Percentiles rank a stretch among this genome's conserved stretches.
Conservation (phyloP, 1,140 invertebrate genomes). For the Hetaerina americana region DNA sequence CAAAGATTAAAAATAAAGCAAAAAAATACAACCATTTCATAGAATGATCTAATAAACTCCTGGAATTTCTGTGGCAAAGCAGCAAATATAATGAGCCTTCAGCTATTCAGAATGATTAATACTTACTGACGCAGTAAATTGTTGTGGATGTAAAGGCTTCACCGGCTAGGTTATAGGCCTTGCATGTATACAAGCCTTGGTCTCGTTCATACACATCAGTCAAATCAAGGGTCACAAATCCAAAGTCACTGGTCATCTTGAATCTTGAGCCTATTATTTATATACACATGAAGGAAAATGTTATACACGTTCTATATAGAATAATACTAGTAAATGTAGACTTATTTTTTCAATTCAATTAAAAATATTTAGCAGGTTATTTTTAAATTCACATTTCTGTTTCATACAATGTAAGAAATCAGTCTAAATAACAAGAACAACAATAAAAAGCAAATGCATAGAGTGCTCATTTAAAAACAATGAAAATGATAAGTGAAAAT, state of each 20-base stretch:
- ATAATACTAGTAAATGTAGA: too few species aligned
- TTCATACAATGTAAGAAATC: too few species aligned
- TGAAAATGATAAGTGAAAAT: slow-evolving; percentile 5
- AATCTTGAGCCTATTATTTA: slow-evolving; percentile 61
- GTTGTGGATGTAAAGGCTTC: slow-evolving; percentile 87
- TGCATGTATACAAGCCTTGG: slow-evolving; percentile 86
- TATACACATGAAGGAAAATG: too few species aligned
- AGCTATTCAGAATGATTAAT: neutral
- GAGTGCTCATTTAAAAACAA: neutral
- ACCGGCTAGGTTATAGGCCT: slow-evolving; percentile 70
- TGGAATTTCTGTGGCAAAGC: too few species aligned
- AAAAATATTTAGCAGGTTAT: too few species aligned
- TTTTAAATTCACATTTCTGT: neutral
- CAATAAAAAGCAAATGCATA: slow-evolving; percentile 3
- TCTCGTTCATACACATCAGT: slow-evolving; percentile 84
- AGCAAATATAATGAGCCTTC: too few species aligned
- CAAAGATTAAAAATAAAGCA: too few species aligned
- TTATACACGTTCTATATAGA: too few species aligned
- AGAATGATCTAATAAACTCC: too few species aligned
- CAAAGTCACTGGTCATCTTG: slow-evolving; percentile 81
- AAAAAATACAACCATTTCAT: too few species aligned
- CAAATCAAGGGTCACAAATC: slow-evolving; percentile 80
- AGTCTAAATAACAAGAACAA: neutral
- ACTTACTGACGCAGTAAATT: slow-evolving; percentile 49
- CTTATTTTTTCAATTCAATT: too few species aligned